Evolutionary conservation across 2,888 invertebrate species (phyloP).

Genomic region (Drosophila borealis): DNA sequence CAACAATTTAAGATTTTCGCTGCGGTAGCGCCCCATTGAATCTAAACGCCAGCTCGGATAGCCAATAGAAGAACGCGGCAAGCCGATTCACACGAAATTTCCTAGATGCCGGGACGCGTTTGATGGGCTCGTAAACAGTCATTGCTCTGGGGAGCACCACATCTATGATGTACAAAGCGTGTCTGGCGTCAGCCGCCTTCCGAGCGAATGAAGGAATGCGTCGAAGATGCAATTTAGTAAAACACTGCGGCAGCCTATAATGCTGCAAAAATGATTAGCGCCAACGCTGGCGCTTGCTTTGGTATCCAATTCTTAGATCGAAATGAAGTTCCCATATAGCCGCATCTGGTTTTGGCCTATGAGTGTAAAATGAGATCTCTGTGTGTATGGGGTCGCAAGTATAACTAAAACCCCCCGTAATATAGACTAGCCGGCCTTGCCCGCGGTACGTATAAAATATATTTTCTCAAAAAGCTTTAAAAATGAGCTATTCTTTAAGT

Average conservation of each 20-base stretch:
- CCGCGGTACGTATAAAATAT: too few species aligned
- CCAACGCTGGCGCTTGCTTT: slow-evolving; percentile 47
- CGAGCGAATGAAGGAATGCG: slow-evolving; percentile 1
- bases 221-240: slow-evolving; percentile 6
- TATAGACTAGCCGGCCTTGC: too few species aligned
- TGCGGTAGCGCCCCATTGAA: slow-evolving; percentile 54
- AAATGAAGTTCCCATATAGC: slow-evolving; percentile 1
- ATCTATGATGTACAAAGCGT: slow-evolving; percentile 50
- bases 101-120: slow-evolving; percentile 63
- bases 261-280: slow-evolving; percentile 21
- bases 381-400: neutral
- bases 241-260: neutral
- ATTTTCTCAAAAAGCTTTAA: too few species aligned
- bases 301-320: slow-evolving; percentile 8
- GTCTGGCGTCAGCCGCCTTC: slow-evolving; percentile 45
- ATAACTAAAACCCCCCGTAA: neutral
- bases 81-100: slow-evolving; percentile 54
- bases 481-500: too few species aligned
- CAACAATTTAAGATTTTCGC: slow-evolving; percentile 72
- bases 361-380: neutral
- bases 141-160: slow-evolving; percentile 28
- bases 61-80: slow-evolving; percentile 25
- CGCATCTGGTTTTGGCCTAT: neutral
- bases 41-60: slow-evolving; percentile 69
- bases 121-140: slow-evolving; percentile 75